A percentile compares a stretch with the other conserved stretches of the same genome.
These are phyloP conservation scores for Thera britannica DNA, from an alignment of 2,888 invertebrate genomes.

Conservation along the genomic window DNA sequence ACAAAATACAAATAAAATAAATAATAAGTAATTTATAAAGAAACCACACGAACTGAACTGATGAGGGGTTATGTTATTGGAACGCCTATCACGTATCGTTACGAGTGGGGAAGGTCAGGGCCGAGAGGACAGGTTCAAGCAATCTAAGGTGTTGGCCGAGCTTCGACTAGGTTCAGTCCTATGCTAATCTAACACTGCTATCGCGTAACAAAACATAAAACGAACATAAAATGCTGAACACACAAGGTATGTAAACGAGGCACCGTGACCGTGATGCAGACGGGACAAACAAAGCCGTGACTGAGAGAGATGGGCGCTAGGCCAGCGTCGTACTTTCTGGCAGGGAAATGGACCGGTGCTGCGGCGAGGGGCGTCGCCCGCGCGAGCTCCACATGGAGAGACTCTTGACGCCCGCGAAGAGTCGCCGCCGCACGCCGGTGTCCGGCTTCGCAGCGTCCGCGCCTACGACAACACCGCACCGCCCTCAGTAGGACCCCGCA, in stretches of 20 bases:
- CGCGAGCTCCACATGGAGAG: slow-evolving; percentile 90
- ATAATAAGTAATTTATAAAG: slow-evolving; percentile 37
- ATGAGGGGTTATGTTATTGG: slow-evolving; percentile 17
- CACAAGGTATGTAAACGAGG: slow-evolving; percentile 73
- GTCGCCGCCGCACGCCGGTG: slow-evolving; percentile 88
- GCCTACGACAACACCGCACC: slow-evolving; percentile 77
- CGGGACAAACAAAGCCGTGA: slow-evolving; percentile 81
- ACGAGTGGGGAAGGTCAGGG: slow-evolving; percentile 48
- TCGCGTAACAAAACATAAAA: slow-evolving; percentile 66
- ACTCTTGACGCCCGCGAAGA: slow-evolving; percentile 93
- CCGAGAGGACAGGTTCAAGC: slow-evolving; percentile 73
- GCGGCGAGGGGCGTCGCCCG: slow-evolving; percentile 87
- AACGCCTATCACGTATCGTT: slow-evolving; percentile 26
- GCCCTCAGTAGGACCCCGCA: slow-evolving; percentile 71
- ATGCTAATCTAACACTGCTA: slow-evolving; percentile 78
- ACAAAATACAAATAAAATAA: slow-evolving; percentile 51
- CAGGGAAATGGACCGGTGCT: slow-evolving; percentile 93
- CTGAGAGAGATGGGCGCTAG: slow-evolving; percentile 68
- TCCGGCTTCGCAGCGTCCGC: slow-evolving; percentile 80
- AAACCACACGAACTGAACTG: slow-evolving; percentile 36
- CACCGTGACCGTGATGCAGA: slow-evolving; percentile 71
- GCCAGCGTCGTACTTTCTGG: slow-evolving; percentile 90
- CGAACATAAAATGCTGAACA: slow-evolving; percentile 70
- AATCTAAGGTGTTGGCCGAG: slow-evolving; percentile 73
- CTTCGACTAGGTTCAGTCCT: slow-evolving; percentile 73